A percentile compares a stretch with the other conserved stretches of the same genome.
Conservation (phyloP, 2,797 vertebrate species). For the Karalla daura region DNA sequence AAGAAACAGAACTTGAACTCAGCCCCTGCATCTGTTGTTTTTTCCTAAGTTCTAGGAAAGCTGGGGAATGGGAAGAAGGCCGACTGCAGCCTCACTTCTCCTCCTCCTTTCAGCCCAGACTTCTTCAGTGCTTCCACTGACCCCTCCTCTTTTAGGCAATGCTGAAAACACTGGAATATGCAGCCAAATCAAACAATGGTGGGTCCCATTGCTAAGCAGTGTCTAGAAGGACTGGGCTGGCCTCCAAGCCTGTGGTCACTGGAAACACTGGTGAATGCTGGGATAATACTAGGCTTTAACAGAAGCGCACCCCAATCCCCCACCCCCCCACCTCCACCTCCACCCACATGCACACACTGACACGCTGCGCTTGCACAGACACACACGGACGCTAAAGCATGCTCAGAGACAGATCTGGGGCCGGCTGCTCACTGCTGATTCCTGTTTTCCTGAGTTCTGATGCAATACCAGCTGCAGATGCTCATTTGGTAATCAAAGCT, state of each 20-base stretch:
- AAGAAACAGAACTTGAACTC: slow-evolving; percentile 52
- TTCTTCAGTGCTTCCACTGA: slow-evolving; percentile 78
- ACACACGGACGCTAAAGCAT: slow-evolving; percentile 17
- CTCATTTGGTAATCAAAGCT: slow-evolving; percentile 29
- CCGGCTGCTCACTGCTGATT: slow-evolving; percentile 29
- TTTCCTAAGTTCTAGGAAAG: slow-evolving; percentile 78
- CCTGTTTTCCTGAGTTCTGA: slow-evolving; percentile 31
- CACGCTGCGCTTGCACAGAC: slow-evolving; percentile 11
- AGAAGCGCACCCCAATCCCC: slow-evolving; percentile 63
- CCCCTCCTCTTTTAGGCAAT: slow-evolving; percentile 77
- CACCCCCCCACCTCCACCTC: slow-evolving; percentile 48
- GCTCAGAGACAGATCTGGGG: slow-evolving; percentile 24
- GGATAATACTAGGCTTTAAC: slow-evolving; percentile 77
- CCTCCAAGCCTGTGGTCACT: slow-evolving; percentile 83
- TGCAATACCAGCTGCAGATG: slow-evolving; percentile 37
- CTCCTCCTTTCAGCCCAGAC: slow-evolving; percentile 62
- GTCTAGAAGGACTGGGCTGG: slow-evolving; percentile 86
- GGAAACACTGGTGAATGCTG: slow-evolving; percentile 80
- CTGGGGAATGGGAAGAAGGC: slow-evolving; percentile 74
- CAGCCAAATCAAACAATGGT: slow-evolving; percentile 86
- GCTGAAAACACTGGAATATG: slow-evolving; percentile 82
- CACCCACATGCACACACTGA: slow-evolving; percentile 54
- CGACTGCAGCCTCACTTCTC: slow-evolving; percentile 72
- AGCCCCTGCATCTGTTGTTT: slow-evolving; percentile 60
- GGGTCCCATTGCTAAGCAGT: slow-evolving; percentile 84